Evolutionary conservation across 2,888 invertebrate species (phyloP).

Genomic region (Shargacucullia verbasci): DNA sequence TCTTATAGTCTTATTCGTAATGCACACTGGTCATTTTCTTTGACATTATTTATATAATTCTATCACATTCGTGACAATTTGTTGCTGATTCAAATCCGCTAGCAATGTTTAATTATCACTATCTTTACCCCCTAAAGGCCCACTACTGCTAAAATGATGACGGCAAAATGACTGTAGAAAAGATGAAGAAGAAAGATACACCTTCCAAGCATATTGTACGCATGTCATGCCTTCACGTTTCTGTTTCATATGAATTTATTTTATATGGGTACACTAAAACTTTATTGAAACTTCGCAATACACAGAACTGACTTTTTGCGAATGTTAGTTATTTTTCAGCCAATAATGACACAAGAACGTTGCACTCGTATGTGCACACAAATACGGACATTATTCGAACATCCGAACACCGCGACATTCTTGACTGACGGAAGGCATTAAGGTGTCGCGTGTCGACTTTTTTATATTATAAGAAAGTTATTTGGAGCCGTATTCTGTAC

Average conservation of each 20-base stretch:
- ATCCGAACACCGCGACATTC: slow-evolving; percentile 10
- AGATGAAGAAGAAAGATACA: background rate
- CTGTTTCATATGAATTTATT: slow-evolving; percentile 13
- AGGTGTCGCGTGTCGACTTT: slow-evolving; percentile 13
- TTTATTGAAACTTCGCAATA: slow-evolving; percentile 7
- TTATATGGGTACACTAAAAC: slow-evolving; percentile 6
- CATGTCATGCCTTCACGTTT: slow-evolving; percentile 8
- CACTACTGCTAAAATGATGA: slow-evolving; percentile 8
- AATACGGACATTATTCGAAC: slow-evolving; percentile 11
- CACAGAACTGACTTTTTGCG: slow-evolving; percentile 35
- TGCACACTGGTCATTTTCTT: slow-evolving; percentile 37
- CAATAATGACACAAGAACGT: slow-evolving; percentile 12
- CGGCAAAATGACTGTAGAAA: background rate
- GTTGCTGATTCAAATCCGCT: slow-evolving; percentile 20
- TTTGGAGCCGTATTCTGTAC: slow-evolving; percentile 46
- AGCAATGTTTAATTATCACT: slow-evolving; percentile 10
- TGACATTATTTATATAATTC: slow-evolving; percentile 13
- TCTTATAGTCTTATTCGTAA: slow-evolving; percentile 31
- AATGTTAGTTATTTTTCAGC: slow-evolving; percentile 22
- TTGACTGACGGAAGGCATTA: slow-evolving; percentile 7
- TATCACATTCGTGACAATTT: slow-evolving; percentile 21
- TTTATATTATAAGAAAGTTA: slow-evolving; percentile 25
- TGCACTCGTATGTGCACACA: slow-evolving; percentile 14
- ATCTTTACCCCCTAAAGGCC: slow-evolving; percentile 11
- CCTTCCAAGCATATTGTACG: slow-evolving; percentile 2